Base-by-base conservation (phyloP, 2,797 vertebrate genomes). In the Pseudopleuronectes americanus region DNA sequence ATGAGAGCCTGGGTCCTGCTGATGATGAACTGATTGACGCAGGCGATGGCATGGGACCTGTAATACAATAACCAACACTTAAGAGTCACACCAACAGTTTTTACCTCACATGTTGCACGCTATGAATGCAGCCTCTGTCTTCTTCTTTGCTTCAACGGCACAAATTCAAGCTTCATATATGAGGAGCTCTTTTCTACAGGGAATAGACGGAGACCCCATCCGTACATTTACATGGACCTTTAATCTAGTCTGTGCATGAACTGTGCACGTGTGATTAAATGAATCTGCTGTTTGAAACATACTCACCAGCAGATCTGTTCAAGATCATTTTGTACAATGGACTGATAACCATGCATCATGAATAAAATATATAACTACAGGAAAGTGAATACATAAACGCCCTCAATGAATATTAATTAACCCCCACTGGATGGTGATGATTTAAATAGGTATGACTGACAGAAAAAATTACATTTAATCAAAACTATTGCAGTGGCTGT, bases 1-100 rank as follows among this genome's bases (percentile, higher is more conserved):
- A 99, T 99, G 14, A 99, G 95, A 64, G 97, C 97, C 90, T 99
- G 97, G 83, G 97, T 98, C 91, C 97, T 95, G 91, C 96, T 97
- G 92, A 98, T 98, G 92, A 99, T 99, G 83, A 99, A 99, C 74
- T 99, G 97, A 93, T 99, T 99, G 74, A 99, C 97, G 1, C 97
- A 99, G 48, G 97, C 97, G 52, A 99, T 96, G 87, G 97, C 97
- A 83, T 99, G 97, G 89, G 97, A 99, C 90, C 97, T 99, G 90
- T 31, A 82, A 87, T 61, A 87, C 77, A 90, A 78, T 1, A 76
- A 57, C 8, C 70, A 65, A 12, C 68, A 64, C 69, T 67, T 74
- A 23, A 54, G 19, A 71, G 55, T 38, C 65, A 57, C 52, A 52
- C 36, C n/a, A 10, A 31, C 63, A 19, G 5, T 23, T 54, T 54